These are phyloP conservation scores for Greenwoodochromis staneri DNA, from an alignment of 2,113 vertebrate species.

Conservation along the genomic window DNA sequence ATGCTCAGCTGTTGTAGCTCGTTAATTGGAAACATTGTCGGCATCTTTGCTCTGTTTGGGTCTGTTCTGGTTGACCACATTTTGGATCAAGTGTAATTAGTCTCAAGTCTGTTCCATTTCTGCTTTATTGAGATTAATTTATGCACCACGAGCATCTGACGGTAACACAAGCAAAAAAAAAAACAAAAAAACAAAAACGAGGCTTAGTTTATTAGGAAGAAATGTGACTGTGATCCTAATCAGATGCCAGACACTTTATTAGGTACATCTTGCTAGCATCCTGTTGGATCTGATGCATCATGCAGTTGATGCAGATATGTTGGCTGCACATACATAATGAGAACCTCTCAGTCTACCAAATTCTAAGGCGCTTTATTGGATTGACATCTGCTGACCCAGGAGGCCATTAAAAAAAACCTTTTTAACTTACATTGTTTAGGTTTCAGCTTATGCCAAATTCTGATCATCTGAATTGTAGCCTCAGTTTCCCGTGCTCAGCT, in stretches of 20 bases:
- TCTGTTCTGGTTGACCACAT: background rate
- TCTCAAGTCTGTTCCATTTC: background rate
- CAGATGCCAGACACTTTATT: background rate
- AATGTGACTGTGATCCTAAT: background rate
- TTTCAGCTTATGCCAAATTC: too few species aligned
- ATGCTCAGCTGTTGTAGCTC: background rate
- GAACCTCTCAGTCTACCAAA: background rate
- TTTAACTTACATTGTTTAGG: too few species aligned
- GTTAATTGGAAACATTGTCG: background rate
- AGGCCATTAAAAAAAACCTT: background rate
- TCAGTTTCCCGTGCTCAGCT: background rate
- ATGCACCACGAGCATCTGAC: background rate
- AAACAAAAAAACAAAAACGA: rapidly evolving
- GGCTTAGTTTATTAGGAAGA: background rate
- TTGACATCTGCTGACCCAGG: background rate
- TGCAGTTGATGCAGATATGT: background rate
- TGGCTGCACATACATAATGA: background rate
- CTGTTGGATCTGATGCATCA: background rate
- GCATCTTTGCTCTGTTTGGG: background rate
- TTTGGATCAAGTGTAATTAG: background rate
- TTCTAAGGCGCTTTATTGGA: background rate
- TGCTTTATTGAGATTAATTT: background rate
- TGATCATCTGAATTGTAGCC: background rate
- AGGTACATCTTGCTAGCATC: background rate
- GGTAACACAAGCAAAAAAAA: background rate